Evolutionary conservation across 2,113 vertebrate genomes (phyloP), one percentile per base, ranked within the genome.

Genomic region (Cochlearius cochlearius): DNA sequence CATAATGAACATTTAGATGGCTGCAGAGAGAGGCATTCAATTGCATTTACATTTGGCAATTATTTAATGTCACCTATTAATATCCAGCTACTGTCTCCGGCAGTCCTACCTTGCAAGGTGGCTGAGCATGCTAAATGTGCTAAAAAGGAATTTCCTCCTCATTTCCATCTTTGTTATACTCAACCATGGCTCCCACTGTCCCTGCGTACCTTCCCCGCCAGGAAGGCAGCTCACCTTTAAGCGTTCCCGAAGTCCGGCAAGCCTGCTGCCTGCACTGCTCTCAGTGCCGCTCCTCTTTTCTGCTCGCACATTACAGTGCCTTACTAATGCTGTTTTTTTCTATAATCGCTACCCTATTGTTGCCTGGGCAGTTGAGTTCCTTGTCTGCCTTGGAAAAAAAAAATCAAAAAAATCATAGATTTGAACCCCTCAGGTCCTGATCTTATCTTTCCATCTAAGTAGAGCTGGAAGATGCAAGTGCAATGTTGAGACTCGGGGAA

Each of bases 1-100:
- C 76, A 89, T 86, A 90, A 92, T 92, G 76, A 94, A 91, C 84
- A 82, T 80, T 92, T 88, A 87, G 81, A 75, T 50, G 79, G 83
- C 75, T 76, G 50, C 76, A 88, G 93, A 92, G 88, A 87, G 92
- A 78, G 45, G 39, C 81, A 94, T 90, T 85, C 85, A 95, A 76
- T 75, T 76, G 86, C 85, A 83, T 92, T 88, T 96, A 90, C 74
- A 85, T 96, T 95, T 88, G 17, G 20, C 86, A 95, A 94, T 94
- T 93, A 94, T 86, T 91, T 96, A 94, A 96, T 96, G 72, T 85
- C 95, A 97, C 88, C 82, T 97, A 95, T 94, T 94, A 95, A 92
- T 78, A 96, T 89, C 92, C 87, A 95, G 38, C 91, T 77, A 87
- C 66, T 29, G 69, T 94, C 69, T 94, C 94, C 12, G 0, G 71